A percentile compares a stretch with the other conserved stretches of the same genome.
These are phyloP conservation scores for Oncorhynchus keta DNA, from an alignment of 2,113 vertebrate species.

Conservation along the genomic window DNA sequence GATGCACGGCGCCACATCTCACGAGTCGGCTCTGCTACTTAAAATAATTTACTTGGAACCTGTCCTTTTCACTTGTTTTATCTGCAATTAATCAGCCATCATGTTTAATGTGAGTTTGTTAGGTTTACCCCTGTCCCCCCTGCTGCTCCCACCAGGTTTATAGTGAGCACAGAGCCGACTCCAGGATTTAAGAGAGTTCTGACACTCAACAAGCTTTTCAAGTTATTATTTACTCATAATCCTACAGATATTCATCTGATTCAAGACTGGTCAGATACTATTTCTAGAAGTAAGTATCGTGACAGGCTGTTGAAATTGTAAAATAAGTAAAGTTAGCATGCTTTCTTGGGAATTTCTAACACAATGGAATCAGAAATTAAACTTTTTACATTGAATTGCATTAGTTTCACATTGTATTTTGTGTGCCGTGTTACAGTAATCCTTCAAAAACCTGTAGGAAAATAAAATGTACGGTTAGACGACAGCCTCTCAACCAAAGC, in stretches of 20 bases:
- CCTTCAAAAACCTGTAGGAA: background rate
- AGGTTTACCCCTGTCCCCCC: slow-evolving; percentile 45
- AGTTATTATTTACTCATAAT: slow-evolving; percentile 57
- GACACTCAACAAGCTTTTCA: slow-evolving; percentile 62
- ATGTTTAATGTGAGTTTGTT: slow-evolving; percentile 59
- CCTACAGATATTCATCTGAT: slow-evolving; percentile 59
- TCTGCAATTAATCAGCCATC: slow-evolving; percentile 72
- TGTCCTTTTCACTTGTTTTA: slow-evolving; percentile 59
- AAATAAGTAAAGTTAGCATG: too few relatives aligned
- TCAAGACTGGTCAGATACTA: background rate
- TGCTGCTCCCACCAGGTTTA: slow-evolving; percentile 66
- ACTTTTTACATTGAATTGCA: background rate
- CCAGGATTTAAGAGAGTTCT: slow-evolving; percentile 65
- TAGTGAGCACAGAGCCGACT: slow-evolving; percentile 56
- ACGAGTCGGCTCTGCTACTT: slow-evolving; percentile 41
- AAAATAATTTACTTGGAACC: slow-evolving; percentile 45
- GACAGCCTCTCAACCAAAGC: slow-evolving; percentile 62
- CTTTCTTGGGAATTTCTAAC: too few relatives aligned
- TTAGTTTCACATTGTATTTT: background rate
- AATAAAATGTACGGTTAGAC: slow-evolving; percentile 11
- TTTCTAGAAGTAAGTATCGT: background rate
- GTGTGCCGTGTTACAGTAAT: background rate
- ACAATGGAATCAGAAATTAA: background rate
- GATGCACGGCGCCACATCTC: slow-evolving; percentile 63
- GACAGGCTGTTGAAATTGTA: background rate